Percentiles rank a stretch among this genome's conserved stretches.
Conservation (phyloP, 2,113 vertebrate species). For the Nothobranchius kuhntae region DNA sequence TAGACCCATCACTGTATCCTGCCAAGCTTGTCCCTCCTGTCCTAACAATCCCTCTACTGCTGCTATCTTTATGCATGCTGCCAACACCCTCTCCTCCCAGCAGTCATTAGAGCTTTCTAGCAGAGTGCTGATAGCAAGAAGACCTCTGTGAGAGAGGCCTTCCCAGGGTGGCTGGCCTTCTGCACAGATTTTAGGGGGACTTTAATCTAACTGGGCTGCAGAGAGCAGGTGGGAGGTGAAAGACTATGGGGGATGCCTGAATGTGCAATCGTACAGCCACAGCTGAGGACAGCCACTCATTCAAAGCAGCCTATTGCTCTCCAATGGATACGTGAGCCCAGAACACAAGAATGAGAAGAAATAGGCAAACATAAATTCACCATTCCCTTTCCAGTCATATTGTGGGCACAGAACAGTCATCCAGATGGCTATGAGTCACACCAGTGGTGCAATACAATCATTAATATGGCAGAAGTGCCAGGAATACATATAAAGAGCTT, state of each 20-base stretch:
- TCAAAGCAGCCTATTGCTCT: slow-evolving; percentile 68
- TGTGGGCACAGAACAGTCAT: slow-evolving; percentile 66
- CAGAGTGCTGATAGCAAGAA: slow-evolving; percentile 72
- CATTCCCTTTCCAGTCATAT: slow-evolving; percentile 70
- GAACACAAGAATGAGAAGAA: slow-evolving; percentile 69
- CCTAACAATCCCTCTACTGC: slow-evolving; percentile 67
- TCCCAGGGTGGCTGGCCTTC: slow-evolving; percentile 60
- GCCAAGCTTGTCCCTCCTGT: slow-evolving; percentile 40
- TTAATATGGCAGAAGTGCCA: slow-evolving; percentile 60
- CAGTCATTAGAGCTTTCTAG: slow-evolving; percentile 76
- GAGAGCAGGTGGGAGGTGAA: slow-evolving; percentile 61
- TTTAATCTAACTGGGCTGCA: slow-evolving; percentile 74
- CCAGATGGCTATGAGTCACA: slow-evolving; percentile 77
- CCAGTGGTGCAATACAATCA: slow-evolving; percentile 74
- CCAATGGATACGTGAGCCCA: slow-evolving; percentile 64
- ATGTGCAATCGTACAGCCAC: slow-evolving; percentile 49
- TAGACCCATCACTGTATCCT: slow-evolving; percentile 58
- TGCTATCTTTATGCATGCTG: slow-evolving; percentile 45
- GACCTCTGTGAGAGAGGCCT: slow-evolving; percentile 62
- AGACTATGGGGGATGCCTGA: slow-evolving; percentile 21
- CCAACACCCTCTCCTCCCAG: slow-evolving; percentile 59
- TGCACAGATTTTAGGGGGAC: slow-evolving; percentile 71
- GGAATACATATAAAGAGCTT: slow-evolving; percentile 69
- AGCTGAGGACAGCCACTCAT: slow-evolving; percentile 66
- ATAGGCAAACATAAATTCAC: slow-evolving; percentile 74